phyloP scores from a whole-genome alignment of 2,888 invertebrate genomes.

The Syrphus vitripennis region DNA sequence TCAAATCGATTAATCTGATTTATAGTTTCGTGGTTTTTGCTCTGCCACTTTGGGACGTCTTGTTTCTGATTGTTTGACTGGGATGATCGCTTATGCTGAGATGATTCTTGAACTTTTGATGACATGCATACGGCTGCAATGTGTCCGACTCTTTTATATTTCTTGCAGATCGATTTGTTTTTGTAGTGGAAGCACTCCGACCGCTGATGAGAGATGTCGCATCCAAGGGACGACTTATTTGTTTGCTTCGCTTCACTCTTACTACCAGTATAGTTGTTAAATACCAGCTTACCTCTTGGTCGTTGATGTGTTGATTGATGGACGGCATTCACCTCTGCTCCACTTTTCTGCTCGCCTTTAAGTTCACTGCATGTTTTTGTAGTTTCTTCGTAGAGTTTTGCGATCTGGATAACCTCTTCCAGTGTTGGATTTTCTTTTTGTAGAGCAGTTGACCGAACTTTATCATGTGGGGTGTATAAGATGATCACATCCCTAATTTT shows the following conservation, averaged over 20 bases:
- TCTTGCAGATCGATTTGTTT: slow-evolving; percentile 3
- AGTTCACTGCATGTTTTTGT: not conserved
- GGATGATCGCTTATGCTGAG: not conserved
- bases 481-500: no score
- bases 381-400: not conserved
- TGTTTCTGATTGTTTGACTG: not conserved
- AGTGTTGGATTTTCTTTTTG: no score
- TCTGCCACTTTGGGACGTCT: not conserved
- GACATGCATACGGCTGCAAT: not conserved
- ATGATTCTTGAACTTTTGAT: not conserved
- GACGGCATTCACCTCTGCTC: not conserved
- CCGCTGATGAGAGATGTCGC: no score
- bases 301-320: slow-evolving; percentile 20
- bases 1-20: slow-evolving; percentile 2
- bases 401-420: no score
- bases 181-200: no score
- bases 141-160: not conserved
- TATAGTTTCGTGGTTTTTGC: not conserved
- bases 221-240: no score
- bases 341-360: not conserved
- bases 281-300: slow-evolving; percentile 21
- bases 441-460: no score
- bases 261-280: no score
- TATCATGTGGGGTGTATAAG: no score
- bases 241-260: no score